phyloP scores from a whole-genome alignment of 1,140 invertebrate genomes.

The Pseudachorutes palmiensis region DNA sequence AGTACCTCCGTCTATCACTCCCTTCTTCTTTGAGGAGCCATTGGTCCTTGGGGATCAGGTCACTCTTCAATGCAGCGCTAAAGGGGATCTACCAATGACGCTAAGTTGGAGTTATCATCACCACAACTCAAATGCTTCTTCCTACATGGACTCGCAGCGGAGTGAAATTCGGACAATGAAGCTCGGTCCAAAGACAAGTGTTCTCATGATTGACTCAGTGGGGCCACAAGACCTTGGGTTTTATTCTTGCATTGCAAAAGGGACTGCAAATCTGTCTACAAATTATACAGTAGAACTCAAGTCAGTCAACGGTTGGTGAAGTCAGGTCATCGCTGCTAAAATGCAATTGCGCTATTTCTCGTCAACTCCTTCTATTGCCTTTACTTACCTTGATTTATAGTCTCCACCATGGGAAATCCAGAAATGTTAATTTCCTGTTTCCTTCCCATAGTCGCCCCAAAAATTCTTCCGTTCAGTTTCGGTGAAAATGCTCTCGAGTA shows the following conservation, averaged over 20 bases:
- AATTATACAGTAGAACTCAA: constrained; percentile 9
- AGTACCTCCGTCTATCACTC: constrained; percentile 63
- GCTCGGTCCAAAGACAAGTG: constrained; percentile 49
- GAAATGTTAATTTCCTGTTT: too few relatives aligned
- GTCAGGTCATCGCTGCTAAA: too few relatives aligned
- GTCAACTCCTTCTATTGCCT: constrained; percentile 25
- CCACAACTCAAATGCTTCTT: background rate
- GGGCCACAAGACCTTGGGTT: constrained; percentile 38
- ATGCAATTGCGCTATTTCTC: too few relatives aligned
- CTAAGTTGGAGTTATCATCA: constrained; percentile 52
- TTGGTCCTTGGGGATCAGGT: constrained; percentile 52
- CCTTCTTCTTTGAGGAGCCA: constrained; percentile 60
- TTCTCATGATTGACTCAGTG: constrained; percentile 68
- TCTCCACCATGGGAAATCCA: too few relatives aligned
- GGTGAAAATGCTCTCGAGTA: constrained; percentile 39
- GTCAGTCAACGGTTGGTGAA: background rate
- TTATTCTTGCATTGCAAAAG: constrained; percentile 4
- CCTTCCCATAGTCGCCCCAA: constrained; percentile 62
- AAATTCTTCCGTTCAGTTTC: constrained; percentile 63
- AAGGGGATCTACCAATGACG: constrained; percentile 64
- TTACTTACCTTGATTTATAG: background rate
- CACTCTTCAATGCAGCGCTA: constrained; percentile 54
- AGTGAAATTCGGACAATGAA: constrained; percentile 36
- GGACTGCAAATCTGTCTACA: background rate
- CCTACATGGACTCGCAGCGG: background rate